These are phyloP conservation scores for Vireo griseus DNA, from an alignment of 2,797 vertebrate species.

Conservation along the genomic window DNA sequence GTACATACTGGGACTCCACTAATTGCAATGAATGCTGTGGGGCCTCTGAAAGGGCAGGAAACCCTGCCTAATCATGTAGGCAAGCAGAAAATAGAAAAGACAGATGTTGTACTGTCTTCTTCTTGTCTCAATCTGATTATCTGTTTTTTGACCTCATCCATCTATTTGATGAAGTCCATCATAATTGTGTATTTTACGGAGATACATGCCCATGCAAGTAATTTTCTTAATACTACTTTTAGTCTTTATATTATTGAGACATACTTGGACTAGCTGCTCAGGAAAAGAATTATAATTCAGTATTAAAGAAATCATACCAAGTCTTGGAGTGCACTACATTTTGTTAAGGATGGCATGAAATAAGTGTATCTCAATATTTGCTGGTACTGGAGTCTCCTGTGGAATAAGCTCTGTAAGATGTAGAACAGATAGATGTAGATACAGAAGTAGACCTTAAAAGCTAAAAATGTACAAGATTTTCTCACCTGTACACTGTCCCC, in stretches of 20 bases:
- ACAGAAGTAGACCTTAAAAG: background rate
- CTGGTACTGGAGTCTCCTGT: background rate
- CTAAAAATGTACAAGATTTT: background rate
- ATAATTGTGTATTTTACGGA: background rate
- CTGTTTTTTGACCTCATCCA: background rate
- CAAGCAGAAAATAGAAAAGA: conserved; percentile 25
- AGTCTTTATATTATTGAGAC: background rate
- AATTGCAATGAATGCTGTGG: background rate
- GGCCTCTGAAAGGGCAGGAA: background rate
- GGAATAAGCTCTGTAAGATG: background rate
- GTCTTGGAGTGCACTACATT: rapidly evolving
- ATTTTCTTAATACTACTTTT: background rate
- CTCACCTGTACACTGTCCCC: rapidly evolving
- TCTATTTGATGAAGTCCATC: background rate
- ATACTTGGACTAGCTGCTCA: background rate
- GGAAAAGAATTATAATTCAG: background rate
- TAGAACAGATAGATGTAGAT: background rate
- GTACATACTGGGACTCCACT: background rate
- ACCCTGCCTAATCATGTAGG: background rate
- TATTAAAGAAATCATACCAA: background rate
- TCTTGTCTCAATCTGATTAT: conserved; percentile 24
- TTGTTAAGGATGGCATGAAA: background rate
- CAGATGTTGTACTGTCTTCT: conserved; percentile 25
- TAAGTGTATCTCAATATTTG: background rate
- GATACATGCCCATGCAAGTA: background rate